Conservation (phyloP, 2,888 invertebrate species). For the Drosophila tripunctata region DNA sequence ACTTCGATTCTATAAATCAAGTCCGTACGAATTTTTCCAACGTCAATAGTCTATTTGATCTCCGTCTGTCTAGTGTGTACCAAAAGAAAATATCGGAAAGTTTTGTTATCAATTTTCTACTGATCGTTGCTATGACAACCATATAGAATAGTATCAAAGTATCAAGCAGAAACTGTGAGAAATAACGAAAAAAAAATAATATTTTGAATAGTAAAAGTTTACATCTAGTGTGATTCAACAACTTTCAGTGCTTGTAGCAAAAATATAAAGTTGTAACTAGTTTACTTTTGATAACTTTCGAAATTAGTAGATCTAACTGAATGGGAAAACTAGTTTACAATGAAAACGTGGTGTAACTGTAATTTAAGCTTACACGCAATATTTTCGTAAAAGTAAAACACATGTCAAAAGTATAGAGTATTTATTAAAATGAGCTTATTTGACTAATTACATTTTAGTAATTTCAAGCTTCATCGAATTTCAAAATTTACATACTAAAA, state of each 20-base stretch:
- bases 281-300: too few relatives aligned
- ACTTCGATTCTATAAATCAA: constrained; percentile 13
- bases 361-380: not conserved
- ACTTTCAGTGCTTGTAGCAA: too few relatives aligned
- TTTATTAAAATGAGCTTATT: not conserved
- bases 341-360: not conserved
- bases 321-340: too few relatives aligned
- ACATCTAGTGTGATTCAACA: too few relatives aligned
- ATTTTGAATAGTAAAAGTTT: too few relatives aligned
- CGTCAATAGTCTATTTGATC: constrained; percentile 4
- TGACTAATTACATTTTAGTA: not conserved
- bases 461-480: not conserved
- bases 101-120: not conserved
- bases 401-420: too few relatives aligned
- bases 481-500: not conserved
- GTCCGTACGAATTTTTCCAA: not conserved
- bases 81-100: not conserved
- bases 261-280: too few relatives aligned
- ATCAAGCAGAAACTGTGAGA: too few relatives aligned
- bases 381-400: too few relatives aligned
- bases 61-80: not conserved
- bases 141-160: not conserved
- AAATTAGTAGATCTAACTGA: too few relatives aligned
- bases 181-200: too few relatives aligned
- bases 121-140: not conserved